Conservation (phyloP, 37 sponge, comb jelly and placozoan species). For the Theonella swinhoei region DNA sequence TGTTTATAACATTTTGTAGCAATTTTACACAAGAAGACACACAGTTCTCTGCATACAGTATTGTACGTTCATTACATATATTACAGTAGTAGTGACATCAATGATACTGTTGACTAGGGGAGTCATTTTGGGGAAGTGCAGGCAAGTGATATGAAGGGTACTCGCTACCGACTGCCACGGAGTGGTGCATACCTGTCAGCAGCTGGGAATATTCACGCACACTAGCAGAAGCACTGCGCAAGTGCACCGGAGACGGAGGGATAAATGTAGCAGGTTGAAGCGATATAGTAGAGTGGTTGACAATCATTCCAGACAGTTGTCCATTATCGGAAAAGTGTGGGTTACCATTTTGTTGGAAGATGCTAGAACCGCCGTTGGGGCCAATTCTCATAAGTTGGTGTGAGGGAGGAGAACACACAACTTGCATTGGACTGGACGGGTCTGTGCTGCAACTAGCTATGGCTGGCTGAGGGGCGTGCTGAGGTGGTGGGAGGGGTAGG, state of each 20-base stretch:
- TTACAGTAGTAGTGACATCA: background rate
- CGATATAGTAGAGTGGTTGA: background rate
- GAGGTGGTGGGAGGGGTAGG: background rate
- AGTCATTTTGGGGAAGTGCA: background rate
- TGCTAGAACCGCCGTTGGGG: background rate
- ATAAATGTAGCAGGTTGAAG: background rate
- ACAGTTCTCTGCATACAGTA: background rate
- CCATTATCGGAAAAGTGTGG: background rate
- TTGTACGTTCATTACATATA: background rate
- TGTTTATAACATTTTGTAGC: no score
- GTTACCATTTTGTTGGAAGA: background rate
- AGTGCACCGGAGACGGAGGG: constrained; percentile 22
- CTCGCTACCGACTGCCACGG: background rate
- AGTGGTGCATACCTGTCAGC: background rate
- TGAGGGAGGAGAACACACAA: constrained; percentile 12
- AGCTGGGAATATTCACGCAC: background rate
- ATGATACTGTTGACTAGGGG: no score
- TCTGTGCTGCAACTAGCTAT: constrained; percentile 5
- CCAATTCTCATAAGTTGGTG: background rate
- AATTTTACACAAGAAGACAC: no score
- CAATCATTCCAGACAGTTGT: background rate
- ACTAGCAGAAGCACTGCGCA: background rate
- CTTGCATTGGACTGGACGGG: constrained; percentile 54
- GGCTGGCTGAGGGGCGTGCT: background rate
- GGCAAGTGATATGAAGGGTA: background rate